phyloP scores from a whole-genome alignment of 1,140 invertebrate species.

The Notospermus geniculatus region DNA sequence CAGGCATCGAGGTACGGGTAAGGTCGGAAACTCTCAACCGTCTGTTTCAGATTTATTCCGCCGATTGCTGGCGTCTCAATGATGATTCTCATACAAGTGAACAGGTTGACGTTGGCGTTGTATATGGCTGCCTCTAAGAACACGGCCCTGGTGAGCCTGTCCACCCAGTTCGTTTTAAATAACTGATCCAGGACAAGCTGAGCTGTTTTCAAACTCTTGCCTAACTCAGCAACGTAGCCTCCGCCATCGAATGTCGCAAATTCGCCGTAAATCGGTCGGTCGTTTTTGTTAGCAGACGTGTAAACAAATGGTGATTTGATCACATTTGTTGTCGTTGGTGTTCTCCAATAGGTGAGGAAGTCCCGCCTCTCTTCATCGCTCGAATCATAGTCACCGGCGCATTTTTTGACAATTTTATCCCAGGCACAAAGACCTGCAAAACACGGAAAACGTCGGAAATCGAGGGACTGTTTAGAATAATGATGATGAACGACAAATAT shows the following conservation, averaged over 20 bases:
- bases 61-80: constrained; percentile 60
- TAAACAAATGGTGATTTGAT: neutral
- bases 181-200: constrained; percentile 46
- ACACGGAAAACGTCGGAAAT: too few species aligned
- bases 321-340: too few species aligned
- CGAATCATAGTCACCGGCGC: constrained; percentile 19
- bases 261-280: constrained; percentile 25
- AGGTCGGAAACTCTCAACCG: constrained; percentile 37
- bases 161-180: constrained; percentile 56
- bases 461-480: too few species aligned
- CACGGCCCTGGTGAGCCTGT: constrained; percentile 58
- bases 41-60: constrained; percentile 32
- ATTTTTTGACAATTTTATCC: constrained; percentile 7
- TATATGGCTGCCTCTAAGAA: constrained; percentile 61
- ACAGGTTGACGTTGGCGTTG: constrained; percentile 51
- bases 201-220: constrained; percentile 35
- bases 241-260: constrained; percentile 54
- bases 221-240: constrained; percentile 54
- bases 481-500: too few species aligned
- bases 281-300: neutral
- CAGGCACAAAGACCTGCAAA: too few species aligned
- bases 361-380: too few species aligned
- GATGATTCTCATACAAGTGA: constrained; percentile 32
- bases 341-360: too few species aligned
- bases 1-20: constrained; percentile 38